Percentiles rank a stretch among this genome's conserved stretches.
These are phyloP conservation scores for Desmophyllum pertusum DNA, from an alignment of 92 coral and sea anemone species.

Conservation along the genomic window DNA sequence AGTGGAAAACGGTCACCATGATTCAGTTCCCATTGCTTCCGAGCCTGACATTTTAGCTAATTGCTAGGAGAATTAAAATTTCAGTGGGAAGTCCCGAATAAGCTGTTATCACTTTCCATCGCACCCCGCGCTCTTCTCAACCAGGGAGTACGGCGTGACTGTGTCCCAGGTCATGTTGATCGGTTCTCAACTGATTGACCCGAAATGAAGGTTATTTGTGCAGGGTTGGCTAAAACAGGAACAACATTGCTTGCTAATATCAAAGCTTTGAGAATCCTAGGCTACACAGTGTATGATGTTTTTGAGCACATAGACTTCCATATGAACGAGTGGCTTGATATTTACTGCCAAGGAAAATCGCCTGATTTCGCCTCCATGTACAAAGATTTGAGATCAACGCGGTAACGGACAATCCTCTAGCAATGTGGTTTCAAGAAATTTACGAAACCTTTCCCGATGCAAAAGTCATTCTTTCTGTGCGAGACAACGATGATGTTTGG, in stretches of 20 bases:
- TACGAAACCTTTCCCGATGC: constrained; percentile 18
- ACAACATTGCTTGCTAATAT: constrained; percentile 47
- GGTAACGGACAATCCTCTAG: constrained; percentile 44
- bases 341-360: constrained; percentile 1
- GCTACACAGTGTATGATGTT: constrained; percentile 44
- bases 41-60: too few species aligned
- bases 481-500: constrained; percentile 20
- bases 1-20: too few species aligned
- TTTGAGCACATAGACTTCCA: constrained; percentile 43
- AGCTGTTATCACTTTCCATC: too few species aligned
- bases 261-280: constrained; percentile 54
- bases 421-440: constrained; percentile 9
- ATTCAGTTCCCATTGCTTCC: too few species aligned
- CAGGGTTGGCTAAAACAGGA: constrained; percentile 62
- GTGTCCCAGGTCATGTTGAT: too few species aligned
- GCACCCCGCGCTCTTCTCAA: too few species aligned
- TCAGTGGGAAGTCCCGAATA: too few species aligned
- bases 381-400: constrained; percentile 49
- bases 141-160: too few species aligned
- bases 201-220: constrained; percentile 66
- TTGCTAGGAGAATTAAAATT: too few species aligned
- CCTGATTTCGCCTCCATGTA: constrained; percentile 51
- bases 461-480: constrained; percentile 2
- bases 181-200: too few species aligned
- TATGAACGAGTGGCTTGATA: constrained; percentile 30